phyloP scores from a whole-genome alignment of 2,113 vertebrate species.

The Sporophila hypoxantha region DNA sequence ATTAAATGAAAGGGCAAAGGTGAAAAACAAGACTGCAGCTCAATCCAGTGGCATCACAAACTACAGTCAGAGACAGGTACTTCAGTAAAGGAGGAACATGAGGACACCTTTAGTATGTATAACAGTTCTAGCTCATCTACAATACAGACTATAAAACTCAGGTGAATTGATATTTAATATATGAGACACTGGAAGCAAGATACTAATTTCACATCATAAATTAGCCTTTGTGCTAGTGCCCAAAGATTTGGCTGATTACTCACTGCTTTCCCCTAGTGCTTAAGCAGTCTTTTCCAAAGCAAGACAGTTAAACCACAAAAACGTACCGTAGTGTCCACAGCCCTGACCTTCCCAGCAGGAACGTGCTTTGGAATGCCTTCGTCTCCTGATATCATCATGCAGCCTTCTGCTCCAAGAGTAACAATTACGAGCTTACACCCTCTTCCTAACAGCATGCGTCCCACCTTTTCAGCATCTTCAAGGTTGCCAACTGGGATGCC shows the following conservation, averaged over 20 bases:
- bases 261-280: slow-evolving; percentile 51
- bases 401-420: slow-evolving; percentile 88
- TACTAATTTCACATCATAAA: slow-evolving; percentile 26
- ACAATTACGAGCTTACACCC: slow-evolving; percentile 83
- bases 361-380: slow-evolving; percentile 75
- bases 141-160: slow-evolving; percentile 1
- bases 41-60: neutral
- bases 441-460: slow-evolving; percentile 71
- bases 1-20: neutral
- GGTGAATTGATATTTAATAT: slow-evolving; percentile 30
- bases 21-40: neutral
- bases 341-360: slow-evolving; percentile 72
- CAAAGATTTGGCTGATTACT: slow-evolving; percentile 74
- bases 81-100: neutral
- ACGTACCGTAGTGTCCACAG: slow-evolving; percentile 91
- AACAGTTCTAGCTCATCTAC: slow-evolving; percentile 10
- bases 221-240: slow-evolving; percentile 67
- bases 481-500: slow-evolving; percentile 68
- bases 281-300: slow-evolving; percentile 48
- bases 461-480: slow-evolving; percentile 76
- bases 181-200: slow-evolving; percentile 26
- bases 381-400: slow-evolving; percentile 76
- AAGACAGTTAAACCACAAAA: slow-evolving; percentile 54
- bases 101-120: neutral
- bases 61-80: neutral